Conservation (phyloP, 2,113 vertebrate species). For the Pachyramphus minor region DNA sequence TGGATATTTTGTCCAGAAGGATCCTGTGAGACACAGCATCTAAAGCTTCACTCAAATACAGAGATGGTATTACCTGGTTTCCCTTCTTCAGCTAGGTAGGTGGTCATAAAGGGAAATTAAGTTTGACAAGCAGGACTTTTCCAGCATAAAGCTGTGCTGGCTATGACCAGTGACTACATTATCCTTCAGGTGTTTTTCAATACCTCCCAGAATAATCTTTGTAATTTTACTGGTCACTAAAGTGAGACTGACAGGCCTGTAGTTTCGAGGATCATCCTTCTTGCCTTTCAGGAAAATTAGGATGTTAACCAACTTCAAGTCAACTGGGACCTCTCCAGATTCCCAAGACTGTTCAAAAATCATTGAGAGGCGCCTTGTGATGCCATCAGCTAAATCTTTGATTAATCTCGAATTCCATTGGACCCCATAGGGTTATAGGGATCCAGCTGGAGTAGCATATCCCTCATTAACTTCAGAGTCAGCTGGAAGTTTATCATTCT, state of each 20-base stretch:
- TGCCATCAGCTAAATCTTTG: background rate
- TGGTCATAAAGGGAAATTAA: background rate
- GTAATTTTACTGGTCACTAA: background rate
- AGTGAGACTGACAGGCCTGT: background rate
- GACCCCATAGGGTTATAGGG: no score
- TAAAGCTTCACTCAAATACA: background rate
- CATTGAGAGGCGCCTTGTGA: rapidly evolving
- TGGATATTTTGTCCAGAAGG: background rate
- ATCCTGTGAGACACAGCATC: no score
- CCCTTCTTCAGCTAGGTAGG: background rate
- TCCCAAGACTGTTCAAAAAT: background rate
- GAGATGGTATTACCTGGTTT: background rate
- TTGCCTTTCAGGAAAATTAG: background rate
- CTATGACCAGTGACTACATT: background rate
- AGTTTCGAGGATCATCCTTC: background rate
- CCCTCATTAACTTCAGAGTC: background rate
- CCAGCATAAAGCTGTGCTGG: rapidly evolving
- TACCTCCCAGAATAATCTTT: background rate
- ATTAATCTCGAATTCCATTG: background rate
- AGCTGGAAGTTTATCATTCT: background rate
- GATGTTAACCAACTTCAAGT: background rate
- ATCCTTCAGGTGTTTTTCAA: background rate
- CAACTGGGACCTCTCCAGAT: background rate
- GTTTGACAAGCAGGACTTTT: background rate
- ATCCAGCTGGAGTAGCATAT: background rate